Evolutionary conservation across 2,113 vertebrate species (phyloP).

Genomic region (Aix galericulata): DNA sequence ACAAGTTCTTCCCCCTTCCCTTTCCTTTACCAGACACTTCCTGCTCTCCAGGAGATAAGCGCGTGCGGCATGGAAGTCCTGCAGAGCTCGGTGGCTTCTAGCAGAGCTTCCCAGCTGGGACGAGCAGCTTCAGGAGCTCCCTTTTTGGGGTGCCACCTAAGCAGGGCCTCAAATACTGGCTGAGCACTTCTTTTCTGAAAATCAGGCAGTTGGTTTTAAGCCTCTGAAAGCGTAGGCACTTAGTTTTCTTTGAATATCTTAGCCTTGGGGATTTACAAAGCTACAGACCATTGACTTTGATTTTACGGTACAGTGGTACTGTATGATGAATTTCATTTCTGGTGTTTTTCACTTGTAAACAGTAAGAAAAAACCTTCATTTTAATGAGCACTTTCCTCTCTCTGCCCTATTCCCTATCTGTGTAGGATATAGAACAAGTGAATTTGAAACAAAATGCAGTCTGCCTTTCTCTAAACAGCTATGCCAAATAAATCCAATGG

Average conservation of each 20-base stretch:
- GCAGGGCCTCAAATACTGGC: neutral
- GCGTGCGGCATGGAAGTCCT: neutral
- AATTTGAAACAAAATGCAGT: neutral
- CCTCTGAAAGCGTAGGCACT: neutral
- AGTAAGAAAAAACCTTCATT: neutral
- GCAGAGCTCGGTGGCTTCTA: neutral
- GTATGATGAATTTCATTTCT: neutral
- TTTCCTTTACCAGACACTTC: neutral
- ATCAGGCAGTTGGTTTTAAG: neutral
- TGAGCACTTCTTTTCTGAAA: neutral
- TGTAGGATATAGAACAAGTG: rapidly evolving
- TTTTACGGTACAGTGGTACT: neutral
- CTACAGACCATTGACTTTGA: neutral
- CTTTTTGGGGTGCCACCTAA: neutral
- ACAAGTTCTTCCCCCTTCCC: neutral
- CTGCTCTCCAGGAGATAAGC: neutral
- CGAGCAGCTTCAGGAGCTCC: neutral
- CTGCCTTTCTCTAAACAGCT: neutral
- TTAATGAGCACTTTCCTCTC: neutral
- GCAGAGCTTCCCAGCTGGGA: neutral
- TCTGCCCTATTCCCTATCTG: neutral
- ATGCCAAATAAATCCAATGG: neutral
- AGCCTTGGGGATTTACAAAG: neutral
- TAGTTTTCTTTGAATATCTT: neutral
- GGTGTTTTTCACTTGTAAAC: neutral